Percentiles rank a stretch among this genome's conserved stretches.
These are phyloP conservation scores for Actinostola sp. DNA, from an alignment of 92 coral and sea anemone genomes.

Conservation along the genomic window DNA sequence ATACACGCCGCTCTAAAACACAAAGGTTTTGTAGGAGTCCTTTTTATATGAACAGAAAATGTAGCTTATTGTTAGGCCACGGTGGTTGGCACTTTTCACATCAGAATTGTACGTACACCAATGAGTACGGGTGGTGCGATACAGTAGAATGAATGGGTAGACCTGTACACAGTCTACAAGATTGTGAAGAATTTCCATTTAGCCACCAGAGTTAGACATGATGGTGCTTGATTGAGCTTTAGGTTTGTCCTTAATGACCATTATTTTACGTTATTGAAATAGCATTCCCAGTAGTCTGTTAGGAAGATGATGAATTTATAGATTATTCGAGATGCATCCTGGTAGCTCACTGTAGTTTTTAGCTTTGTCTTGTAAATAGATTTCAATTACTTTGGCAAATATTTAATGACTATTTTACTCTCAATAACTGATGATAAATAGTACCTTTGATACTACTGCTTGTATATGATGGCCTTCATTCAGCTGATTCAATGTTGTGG, in stretches of 20 bases:
- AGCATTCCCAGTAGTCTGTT: neutral
- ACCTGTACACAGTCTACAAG: neutral
- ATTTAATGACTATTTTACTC: neutral
- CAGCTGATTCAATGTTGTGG: neutral
- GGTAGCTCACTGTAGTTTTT: constrained; percentile 17
- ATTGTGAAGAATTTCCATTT: constrained; percentile 3
- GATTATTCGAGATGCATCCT: constrained; percentile 6
- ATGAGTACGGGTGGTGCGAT: neutral
- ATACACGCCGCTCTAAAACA: constrained; percentile 22
- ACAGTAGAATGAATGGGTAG: constrained; percentile 2
- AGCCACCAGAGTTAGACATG: constrained; percentile 7
- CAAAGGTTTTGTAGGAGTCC: constrained; percentile 49
- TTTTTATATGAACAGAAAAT: constrained; percentile 46
- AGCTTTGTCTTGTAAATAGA: constrained; percentile 17
- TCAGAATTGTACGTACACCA: neutral
- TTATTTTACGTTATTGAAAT: neutral
- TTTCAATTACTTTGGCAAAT: constrained; percentile 24
- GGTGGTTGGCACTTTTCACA: neutral
- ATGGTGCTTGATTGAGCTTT: constrained; percentile 9
- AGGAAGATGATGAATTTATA: constrained; percentile 4
- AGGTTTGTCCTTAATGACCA: neutral
- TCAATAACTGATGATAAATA: neutral
- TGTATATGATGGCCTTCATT: neutral
- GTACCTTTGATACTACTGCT: constrained; percentile 4
- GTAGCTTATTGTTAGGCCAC: constrained; percentile 8